phyloP scores from a whole-genome alignment of 2,888 invertebrate genomes.

The Drosophila basisetae region DNA sequence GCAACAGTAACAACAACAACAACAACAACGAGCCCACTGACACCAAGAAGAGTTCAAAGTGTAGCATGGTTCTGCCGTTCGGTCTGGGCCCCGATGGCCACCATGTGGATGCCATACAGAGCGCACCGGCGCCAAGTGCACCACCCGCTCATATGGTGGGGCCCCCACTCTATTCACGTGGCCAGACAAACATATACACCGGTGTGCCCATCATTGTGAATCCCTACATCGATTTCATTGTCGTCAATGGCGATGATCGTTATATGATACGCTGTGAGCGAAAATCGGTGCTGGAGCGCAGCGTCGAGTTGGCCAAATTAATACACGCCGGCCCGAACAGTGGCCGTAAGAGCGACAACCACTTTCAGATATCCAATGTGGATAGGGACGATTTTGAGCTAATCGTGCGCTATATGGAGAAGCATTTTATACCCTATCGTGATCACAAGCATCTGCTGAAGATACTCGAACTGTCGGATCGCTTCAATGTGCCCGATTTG shows the following conservation, averaged over 20 bases:
- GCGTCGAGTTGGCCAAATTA: conserved; percentile 84
- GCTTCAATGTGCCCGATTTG: conserved; percentile 85
- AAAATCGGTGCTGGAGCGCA: conserved; percentile 83
- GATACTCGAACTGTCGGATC: conserved; percentile 84
- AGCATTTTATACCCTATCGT: conserved; percentile 84
- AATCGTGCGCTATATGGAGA: conserved; percentile 84
- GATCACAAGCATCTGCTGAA: conserved; percentile 85
- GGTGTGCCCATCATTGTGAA: conserved; percentile 82
- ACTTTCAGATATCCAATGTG: conserved; percentile 84
- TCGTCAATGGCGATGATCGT: conserved; percentile 85
- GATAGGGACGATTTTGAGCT: conserved; percentile 84
- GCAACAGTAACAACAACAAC: conserved; percentile 14
- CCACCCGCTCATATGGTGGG: conserved; percentile 79
- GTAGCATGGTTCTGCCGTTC: conserved; percentile 84
- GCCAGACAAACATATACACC: conserved; percentile 79
- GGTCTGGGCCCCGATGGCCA: conserved; percentile 83
- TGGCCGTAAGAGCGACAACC: conserved; percentile 84
- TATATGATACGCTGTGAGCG: conserved; percentile 85
- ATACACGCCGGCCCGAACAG: conserved; percentile 85
- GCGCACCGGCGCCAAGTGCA: conserved; percentile 81
- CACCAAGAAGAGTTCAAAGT: neutral
- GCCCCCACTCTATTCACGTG: conserved; percentile 61
- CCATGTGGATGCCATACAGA: conserved; percentile 76
- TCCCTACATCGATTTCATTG: conserved; percentile 85
- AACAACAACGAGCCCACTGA: neutral